Conservation (phyloP, 2,797 vertebrate species). For the Mionectes olivaceus region DNA sequence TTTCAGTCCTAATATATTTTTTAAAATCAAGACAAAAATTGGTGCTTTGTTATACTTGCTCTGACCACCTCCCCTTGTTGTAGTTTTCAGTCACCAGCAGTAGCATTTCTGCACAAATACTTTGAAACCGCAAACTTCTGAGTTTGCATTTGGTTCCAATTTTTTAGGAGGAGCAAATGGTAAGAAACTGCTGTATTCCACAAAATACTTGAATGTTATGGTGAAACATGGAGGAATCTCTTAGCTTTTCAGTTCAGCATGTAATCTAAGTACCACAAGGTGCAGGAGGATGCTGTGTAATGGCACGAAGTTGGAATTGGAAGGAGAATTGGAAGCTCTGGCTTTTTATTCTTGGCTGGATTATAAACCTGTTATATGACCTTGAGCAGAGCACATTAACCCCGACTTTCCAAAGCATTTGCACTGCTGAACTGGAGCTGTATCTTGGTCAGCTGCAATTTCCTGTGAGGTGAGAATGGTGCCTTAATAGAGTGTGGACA, state of each 20-base stretch:
- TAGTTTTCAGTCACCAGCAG: background rate
- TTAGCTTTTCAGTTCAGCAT: background rate
- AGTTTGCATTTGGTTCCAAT: background rate
- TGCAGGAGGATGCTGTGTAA: background rate
- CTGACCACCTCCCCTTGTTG: background rate
- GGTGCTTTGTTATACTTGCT: background rate
- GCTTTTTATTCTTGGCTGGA: background rate
- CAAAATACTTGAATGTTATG: background rate
- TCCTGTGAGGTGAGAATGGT: background rate
- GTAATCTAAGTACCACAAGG: background rate
- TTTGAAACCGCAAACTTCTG: background rate
- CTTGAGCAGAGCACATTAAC: background rate
- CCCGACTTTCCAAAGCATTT: background rate
- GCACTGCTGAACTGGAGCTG: background rate
- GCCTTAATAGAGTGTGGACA: background rate
- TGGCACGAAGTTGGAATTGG: background rate
- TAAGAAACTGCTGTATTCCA: background rate
- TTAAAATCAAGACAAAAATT: background rate
- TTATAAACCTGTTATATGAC: background rate
- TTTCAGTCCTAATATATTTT: background rate
- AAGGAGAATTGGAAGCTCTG: background rate
- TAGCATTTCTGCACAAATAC: background rate
- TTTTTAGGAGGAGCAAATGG: accelerated
- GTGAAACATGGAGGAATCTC: background rate
- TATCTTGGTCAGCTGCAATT: background rate